Evolutionary conservation across 2,113 vertebrate genomes (phyloP).

Genomic region (Daphoenositta chrysoptera): DNA sequence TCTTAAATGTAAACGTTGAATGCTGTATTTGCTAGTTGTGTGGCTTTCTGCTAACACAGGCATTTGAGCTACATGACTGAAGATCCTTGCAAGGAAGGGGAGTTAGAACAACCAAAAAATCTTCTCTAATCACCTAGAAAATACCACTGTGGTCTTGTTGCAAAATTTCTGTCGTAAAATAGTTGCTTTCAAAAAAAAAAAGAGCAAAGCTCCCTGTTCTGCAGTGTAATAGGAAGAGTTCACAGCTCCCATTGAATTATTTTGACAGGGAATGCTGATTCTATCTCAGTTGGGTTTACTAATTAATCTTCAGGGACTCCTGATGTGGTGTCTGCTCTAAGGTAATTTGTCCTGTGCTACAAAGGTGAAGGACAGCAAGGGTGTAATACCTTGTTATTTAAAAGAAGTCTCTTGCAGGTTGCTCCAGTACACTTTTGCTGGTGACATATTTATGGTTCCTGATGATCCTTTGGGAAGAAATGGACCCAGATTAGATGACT

Average conservation of each 20-base stretch:
- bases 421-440: slow-evolving; percentile 93
- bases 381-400: not conserved
- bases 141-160: not conserved
- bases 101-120: not conserved
- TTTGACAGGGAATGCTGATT: not conserved
- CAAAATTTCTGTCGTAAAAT: not conserved
- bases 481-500: slow-evolving; percentile 86
- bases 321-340: not conserved
- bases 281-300: not conserved
- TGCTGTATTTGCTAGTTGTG: not conserved
- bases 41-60: not conserved
- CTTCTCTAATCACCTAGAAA: not conserved
- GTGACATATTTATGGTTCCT: slow-evolving; percentile 97
- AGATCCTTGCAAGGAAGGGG: not conserved
- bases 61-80: not conserved
- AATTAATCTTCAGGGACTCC: not conserved
- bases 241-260: not conserved
- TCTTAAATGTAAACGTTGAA: not conserved
- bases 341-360: not conserved
- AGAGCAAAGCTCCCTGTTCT: not conserved
- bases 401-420: slow-evolving; percentile 74
- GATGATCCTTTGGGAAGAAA: slow-evolving; percentile 93
- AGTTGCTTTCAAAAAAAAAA: not conserved
- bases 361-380: not conserved
- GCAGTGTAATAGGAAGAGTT: not conserved